A percentile compares a stretch with the other conserved stretches of the same genome.
Evolutionary conservation across 2,797 vertebrate species (phyloP).

Genomic region (Sternotherus odoratus): DNA sequence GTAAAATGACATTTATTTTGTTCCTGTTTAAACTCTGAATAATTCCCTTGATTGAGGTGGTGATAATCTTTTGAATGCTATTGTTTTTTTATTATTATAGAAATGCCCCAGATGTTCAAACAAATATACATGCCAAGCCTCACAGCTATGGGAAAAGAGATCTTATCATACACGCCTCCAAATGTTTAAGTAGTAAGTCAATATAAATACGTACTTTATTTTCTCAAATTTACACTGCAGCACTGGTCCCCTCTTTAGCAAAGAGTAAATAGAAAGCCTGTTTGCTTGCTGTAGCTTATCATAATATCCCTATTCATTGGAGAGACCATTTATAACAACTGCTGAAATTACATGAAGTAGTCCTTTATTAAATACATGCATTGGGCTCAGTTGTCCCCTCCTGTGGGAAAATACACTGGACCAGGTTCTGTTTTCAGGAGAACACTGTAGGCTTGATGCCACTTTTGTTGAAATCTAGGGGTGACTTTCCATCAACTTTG

Average conservation of each 20-base stretch:
- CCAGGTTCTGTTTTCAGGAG: neutral
- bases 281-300: constrained; percentile 43
- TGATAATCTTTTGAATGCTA: constrained; percentile 48
- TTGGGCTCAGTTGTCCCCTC: neutral
- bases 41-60: constrained; percentile 23
- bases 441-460: neutral
- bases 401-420: neutral
- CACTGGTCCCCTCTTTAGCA: neutral
- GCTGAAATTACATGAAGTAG: constrained; percentile 4
- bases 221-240: constrained; percentile 49
- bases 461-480: neutral
- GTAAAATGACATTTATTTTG: constrained; percentile 54
- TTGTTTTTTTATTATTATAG: constrained; percentile 57
- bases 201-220: constrained; percentile 47
- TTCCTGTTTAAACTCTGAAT: constrained; percentile 66
- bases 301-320: neutral
- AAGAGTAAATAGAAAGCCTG: constrained; percentile 70
- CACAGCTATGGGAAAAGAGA: constrained; percentile 56
- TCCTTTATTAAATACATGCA: neutral
- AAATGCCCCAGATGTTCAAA: constrained; percentile 75
- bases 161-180: constrained; percentile 66
- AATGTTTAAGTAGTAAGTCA: constrained; percentile 74
- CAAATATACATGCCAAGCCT: constrained; percentile 65
- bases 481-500: neutral
- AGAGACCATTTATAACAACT: constrained; percentile 16